A percentile compares a stretch with the other conserved stretches of the same genome.
phyloP scores from a whole-genome alignment of 1,140 invertebrate species.

The Drosophila azteca region DNA sequence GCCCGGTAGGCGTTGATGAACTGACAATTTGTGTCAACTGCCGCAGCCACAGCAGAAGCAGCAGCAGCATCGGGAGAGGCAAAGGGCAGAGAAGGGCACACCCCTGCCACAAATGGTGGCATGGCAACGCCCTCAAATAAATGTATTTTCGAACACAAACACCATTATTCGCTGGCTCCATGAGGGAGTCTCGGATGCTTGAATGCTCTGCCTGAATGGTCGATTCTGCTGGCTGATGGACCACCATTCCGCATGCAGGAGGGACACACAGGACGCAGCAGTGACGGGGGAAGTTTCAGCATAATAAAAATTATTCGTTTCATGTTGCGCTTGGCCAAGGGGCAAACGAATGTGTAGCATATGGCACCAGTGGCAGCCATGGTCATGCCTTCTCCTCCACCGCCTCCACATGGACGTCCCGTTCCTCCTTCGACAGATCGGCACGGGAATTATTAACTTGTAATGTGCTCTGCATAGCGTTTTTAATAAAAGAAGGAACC shows the following conservation, averaged over 20 bases:
- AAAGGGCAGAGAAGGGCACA: slow-evolving; percentile 47
- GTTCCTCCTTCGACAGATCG: slow-evolving; percentile 27
- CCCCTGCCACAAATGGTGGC: slow-evolving; percentile 2
- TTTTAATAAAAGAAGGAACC: slow-evolving; percentile 76
- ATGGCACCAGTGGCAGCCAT: slow-evolving; percentile 55
- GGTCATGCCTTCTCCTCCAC: slow-evolving; percentile 19
- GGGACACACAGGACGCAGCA: too few species aligned
- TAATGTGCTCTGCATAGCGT: slow-evolving; percentile 82
- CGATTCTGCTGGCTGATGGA: slow-evolving; percentile 32
- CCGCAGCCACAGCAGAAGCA: slow-evolving; percentile 44
- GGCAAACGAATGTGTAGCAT: slow-evolving; percentile 67
- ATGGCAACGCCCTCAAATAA: slow-evolving; percentile 72
- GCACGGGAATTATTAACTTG: slow-evolving; percentile 82
- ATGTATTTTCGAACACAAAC: slow-evolving; percentile 80
- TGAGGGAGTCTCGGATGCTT: slow-evolving; percentile 39
- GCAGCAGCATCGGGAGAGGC: slow-evolving; percentile 14
- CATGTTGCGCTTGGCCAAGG: slow-evolving; percentile 69
- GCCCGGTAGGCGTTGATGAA: slow-evolving; percentile 80
- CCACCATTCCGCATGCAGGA: slow-evolving; percentile 4
- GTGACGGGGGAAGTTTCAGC: slow-evolving; percentile 33
- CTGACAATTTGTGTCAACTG: slow-evolving; percentile 82
- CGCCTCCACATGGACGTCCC: slow-evolving; percentile 7
- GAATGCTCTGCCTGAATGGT: slow-evolving; percentile 5
- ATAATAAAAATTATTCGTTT: slow-evolving; percentile 81
- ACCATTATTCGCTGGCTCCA: slow-evolving; percentile 66